These are phyloP conservation scores for Fragum fragum DNA, from an alignment of 2,888 invertebrate genomes.

Conservation along the genomic window DNA sequence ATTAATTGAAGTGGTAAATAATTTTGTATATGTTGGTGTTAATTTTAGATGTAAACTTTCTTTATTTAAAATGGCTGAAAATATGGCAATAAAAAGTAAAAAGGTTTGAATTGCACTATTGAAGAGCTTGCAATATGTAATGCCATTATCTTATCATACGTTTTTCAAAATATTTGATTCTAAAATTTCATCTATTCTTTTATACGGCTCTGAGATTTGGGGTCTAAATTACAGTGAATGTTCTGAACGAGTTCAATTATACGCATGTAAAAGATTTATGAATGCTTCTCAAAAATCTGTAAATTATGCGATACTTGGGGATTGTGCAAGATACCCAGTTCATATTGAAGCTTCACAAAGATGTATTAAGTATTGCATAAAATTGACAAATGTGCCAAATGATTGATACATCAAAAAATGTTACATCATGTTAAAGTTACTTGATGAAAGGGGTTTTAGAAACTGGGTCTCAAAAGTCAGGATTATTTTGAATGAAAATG, in stretches of 20 bases:
- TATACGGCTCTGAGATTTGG: no score
- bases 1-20: conserved; percentile 30
- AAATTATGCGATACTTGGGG: conserved; percentile 22
- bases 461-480: no score
- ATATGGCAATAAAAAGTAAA: conserved; percentile 26
- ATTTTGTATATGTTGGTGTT: no score
- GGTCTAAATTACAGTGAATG: conserved; percentile 15
- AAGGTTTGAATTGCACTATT: no score
- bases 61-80: conserved; percentile 35
- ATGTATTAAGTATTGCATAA: conserved; percentile 43
- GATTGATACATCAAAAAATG: no score
- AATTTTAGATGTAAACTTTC: no score
- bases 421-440: no score
- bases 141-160: conserved; percentile 13
- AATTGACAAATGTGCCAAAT: conserved; percentile 32
- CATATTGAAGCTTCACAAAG: conserved; percentile 31
- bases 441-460: no score
- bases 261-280: conserved; percentile 43
- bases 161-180: conserved; percentile 50
- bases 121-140: neutral
- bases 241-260: conserved; percentile 41
- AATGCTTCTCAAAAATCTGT: no score
- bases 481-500: conserved; percentile 15
- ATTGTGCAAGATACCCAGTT: conserved; percentile 41
- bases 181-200: conserved; percentile 34